These are phyloP conservation scores for Macropodus opercularis DNA, from an alignment of 2,797 vertebrate genomes.

Conservation along the genomic window DNA sequence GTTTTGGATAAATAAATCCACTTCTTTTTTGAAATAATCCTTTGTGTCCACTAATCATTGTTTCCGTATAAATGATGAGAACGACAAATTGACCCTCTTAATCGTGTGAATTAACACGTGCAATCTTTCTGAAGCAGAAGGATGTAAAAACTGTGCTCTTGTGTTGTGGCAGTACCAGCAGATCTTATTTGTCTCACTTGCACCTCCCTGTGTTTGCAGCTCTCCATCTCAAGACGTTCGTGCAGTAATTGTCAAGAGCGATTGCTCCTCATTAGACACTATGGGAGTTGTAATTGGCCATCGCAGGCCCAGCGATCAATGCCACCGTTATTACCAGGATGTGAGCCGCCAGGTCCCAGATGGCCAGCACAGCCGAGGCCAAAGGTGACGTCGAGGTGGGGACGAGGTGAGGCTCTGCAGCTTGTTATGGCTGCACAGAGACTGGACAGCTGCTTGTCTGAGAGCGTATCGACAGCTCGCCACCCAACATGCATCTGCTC, in stretches of 20 bases:
- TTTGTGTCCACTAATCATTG: too few relatives aligned
- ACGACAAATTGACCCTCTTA: too few relatives aligned
- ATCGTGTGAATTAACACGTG: too few relatives aligned
- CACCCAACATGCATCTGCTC: slow-evolving; percentile 40
- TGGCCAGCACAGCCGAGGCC: slow-evolving; percentile 43
- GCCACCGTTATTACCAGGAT: slow-evolving; percentile 62
- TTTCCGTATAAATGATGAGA: too few relatives aligned
- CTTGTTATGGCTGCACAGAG: slow-evolving; percentile 59
- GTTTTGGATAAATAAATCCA: too few relatives aligned
- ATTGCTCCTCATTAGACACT: slow-evolving; percentile 72
- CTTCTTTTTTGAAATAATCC: too few relatives aligned
- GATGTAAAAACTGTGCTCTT: not conserved
- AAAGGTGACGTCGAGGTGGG: slow-evolving; percentile 45
- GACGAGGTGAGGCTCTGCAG: slow-evolving; percentile 31
- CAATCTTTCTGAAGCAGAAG: too few relatives aligned
- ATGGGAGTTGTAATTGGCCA: slow-evolving; percentile 73
- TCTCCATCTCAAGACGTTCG: slow-evolving; percentile 50
- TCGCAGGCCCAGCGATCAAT: slow-evolving; percentile 70
- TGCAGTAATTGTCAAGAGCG: slow-evolving; percentile 70
- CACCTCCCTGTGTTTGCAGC: slow-evolving; percentile 24
- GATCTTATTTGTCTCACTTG: slow-evolving; percentile 48
- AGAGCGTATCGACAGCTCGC: slow-evolving; percentile 52
- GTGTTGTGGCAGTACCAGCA: not conserved
- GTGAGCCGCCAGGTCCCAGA: slow-evolving; percentile 47
- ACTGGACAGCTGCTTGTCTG: slow-evolving; percentile 35